Evolutionary conservation across 2,888 invertebrate species (phyloP), one percentile per base, ranked within the genome.

Genomic region (Eugnorisma glareosa): DNA sequence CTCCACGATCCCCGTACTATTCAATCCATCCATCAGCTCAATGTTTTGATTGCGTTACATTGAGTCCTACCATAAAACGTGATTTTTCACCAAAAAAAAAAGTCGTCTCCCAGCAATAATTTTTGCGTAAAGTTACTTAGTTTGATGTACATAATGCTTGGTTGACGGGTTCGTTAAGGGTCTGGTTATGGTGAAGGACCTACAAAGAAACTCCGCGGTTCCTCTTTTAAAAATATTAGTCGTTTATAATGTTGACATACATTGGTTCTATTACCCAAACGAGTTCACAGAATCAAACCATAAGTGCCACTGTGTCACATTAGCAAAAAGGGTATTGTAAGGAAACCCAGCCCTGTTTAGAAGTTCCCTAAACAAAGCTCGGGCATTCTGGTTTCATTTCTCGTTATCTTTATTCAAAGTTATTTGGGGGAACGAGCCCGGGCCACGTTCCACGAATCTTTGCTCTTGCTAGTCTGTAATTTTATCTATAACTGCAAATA

Each of bases 361-460:
- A 82, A 88, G 70, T 77, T 85, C 64, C 48, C 54, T 64, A 81
- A 79, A 87, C 76, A 81, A 86, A 83, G 63, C 82, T 82, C 77
- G 84, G 82, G 83, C 84, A 82, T 81, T 82, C 75, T 77, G 81
- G 86, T 89, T 86, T 88, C 85, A 84, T 86, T 85, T 87, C 81
- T 86, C 88, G 89, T 91, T 90, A 89, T 89, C 89, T 89, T 92
- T 90, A 89, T 88, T 88, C 86, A 81, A 85, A 88, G 90, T 89
- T 86, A 91, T 91, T 92, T 90, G 83, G 79, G 79, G 85, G 75
- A 74, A 78, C 66, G 77, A 81, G 75, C 54, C 69, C 45, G 80
- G 75, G 78, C 75, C 70, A 71, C 76, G 79, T 83, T 74, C 71
- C 77, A 66, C 73, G 79, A 87, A 87, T 86, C 82, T 86, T 87